Evolutionary conservation across 1,140 invertebrate species (phyloP).

Genomic region (Cydia strobilella): DNA sequence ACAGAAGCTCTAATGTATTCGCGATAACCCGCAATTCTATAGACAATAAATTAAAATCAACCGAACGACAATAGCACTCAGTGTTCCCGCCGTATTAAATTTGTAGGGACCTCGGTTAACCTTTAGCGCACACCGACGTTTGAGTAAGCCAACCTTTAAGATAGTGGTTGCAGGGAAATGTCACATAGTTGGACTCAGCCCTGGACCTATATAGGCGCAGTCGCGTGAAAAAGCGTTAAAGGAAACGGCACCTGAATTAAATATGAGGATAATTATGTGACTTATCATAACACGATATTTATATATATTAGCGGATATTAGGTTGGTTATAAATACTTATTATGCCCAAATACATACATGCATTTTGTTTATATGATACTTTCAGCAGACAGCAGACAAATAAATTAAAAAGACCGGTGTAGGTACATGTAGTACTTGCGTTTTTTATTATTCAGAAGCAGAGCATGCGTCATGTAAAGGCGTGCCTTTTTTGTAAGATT

Average conservation of each 20-base stretch:
- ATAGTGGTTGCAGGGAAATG: constrained; percentile 72
- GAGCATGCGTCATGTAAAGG: too few species aligned
- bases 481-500: too few species aligned
- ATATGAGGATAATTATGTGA: neutral
- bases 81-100: constrained; percentile 54
- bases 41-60: constrained; percentile 32
- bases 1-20: constrained; percentile 4
- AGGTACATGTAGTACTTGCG: too few species aligned
- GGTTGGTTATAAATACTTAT: neutral
- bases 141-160: constrained; percentile 67
- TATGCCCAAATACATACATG: too few species aligned
- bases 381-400: too few species aligned
- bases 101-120: constrained; percentile 58
- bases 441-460: too few species aligned
- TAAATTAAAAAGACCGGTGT: too few species aligned
- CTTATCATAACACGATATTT: neutral
- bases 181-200: constrained; percentile 74
- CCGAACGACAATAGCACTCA: constrained; percentile 20
- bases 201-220: constrained; percentile 61
- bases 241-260: neutral
- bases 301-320: neutral
- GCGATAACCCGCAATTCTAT: constrained; percentile 12
- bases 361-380: too few species aligned
- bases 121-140: constrained; percentile 62
- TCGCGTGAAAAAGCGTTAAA: constrained; percentile 40